Conservation (phyloP, 1,140 invertebrate species). For the Heliconius hewitsoni region DNA sequence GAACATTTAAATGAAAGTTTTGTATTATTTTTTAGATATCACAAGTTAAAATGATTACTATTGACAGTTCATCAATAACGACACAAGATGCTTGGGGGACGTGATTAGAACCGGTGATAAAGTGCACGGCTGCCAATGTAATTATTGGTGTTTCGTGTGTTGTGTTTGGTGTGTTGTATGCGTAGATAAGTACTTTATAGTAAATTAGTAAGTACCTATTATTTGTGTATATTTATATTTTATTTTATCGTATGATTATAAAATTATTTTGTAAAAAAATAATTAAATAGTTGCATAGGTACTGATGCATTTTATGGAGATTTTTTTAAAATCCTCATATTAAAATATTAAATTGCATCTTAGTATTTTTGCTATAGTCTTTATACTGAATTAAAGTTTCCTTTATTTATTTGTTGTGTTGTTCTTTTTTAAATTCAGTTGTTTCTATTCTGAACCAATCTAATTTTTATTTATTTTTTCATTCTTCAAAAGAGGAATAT, state of each 20-base stretch:
- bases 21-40: not conserved
- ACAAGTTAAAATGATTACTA: conserved; percentile 22
- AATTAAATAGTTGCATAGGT: no score
- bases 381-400: no score
- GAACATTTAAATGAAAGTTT: not conserved
- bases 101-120: conserved; percentile 75
- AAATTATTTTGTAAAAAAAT: not conserved
- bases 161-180: not conserved
- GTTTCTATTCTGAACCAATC: no score
- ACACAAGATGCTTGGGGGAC: conserved; percentile 40
- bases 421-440: no score
- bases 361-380: no score
- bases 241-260: not conserved
- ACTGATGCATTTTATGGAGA: no score
- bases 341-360: no score
- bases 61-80: conserved; percentile 44
- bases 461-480: no score
- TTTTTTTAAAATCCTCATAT: no score
- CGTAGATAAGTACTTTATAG: not conserved
- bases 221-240: not conserved
- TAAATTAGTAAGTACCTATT: not conserved
- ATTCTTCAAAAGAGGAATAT: no score
- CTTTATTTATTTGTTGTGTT: no score
- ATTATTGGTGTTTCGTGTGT: conserved; percentile 48
- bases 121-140: conserved; percentile 73